These are phyloP conservation scores for Hyposoter dolosus DNA, from an alignment of 2,888 invertebrate species.

Conservation along the genomic window DNA sequence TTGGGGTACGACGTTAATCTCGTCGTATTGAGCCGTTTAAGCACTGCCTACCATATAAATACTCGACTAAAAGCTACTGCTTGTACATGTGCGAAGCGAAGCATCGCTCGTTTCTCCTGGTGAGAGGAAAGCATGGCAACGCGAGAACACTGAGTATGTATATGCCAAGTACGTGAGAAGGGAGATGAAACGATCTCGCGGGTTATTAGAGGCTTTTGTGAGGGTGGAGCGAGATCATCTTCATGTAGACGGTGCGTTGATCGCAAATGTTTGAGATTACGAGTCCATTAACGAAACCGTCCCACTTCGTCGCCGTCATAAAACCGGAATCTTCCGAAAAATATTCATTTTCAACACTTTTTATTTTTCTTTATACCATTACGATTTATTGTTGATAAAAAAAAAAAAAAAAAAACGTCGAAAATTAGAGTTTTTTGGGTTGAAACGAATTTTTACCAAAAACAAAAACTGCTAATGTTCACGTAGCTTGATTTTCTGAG, in stretches of 20 bases:
- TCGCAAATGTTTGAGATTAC: neutral
- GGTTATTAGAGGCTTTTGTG: constrained; percentile 19
- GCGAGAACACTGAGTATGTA: constrained; percentile 15
- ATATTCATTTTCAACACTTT: neutral
- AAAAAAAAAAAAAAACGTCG: too few relatives aligned
- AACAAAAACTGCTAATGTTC: neutral
- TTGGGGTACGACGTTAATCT: constrained; percentile 58
- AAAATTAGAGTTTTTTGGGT: neutral
- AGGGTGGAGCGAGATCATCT: constrained; percentile 2
- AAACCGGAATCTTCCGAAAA: neutral
- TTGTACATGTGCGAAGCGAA: neutral
- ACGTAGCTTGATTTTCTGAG: neutral
- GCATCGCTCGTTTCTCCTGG: neutral
- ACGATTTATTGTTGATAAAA: neutral
- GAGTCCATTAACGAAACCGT: neutral
- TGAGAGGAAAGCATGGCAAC: constrained; percentile 9
- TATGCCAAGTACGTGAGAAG: constrained; percentile 26
- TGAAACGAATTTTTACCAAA: neutral
- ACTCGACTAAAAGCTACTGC: constrained; percentile 1
- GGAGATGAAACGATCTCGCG: neutral
- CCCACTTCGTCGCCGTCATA: neutral
- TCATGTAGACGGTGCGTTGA: neutral
- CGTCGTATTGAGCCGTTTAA: constrained; percentile 10
- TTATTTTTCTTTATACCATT: neutral
- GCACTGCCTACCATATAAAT: constrained; percentile 8